Evolutionary conservation across 2,797 vertebrate species (phyloP), one percentile per base, ranked within the genome.

Genomic region (Melanotaenia maccullochi): DNA sequence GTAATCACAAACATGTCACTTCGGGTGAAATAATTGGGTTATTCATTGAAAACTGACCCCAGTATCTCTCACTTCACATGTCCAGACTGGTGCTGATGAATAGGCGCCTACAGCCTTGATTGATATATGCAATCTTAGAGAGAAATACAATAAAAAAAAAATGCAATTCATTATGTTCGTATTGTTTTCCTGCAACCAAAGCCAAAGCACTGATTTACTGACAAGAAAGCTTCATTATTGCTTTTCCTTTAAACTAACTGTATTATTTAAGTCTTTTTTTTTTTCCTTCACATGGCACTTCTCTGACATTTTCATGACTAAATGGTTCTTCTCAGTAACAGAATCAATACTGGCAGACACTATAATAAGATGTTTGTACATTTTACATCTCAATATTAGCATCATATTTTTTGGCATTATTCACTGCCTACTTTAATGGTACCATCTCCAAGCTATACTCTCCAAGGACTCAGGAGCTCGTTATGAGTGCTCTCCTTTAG

Each of bases 1-100:
- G 69, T 81, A 85, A 89, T 88, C 85, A 79, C 81, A 83, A 78
- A 85, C 83, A 78, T 77, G 86, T 85, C 89, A 87, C 72, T 89
- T 75, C 65, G 33, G 38, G 59, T 67, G 66, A 68, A 85, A 78
- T 85, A 81, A 81, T 65, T 63, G 75, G 74, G 85, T 86, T 85
- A 86, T 85, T 89, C 80, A 87, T 78, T 81, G 75, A 69, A 85
- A 75, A 82, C 68, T 87, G 85, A 87, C 86, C 86, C 55, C 73
- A 68, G 55, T 68, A 78, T 87, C 72, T 83, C 73, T 86, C 83
- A 72, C 72, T 88, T 64, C 54, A 71, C 70, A 86, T 75, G 73
- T 81, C 73, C 56, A 60, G 55, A 65, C 77, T 83, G 73, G 65
- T 76, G 78, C 55, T 85, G 82, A 80, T 79, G 68, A 85, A 84